Evolutionary conservation across 2,113 vertebrate species (phyloP), one percentile per base, ranked within the genome.

Genomic region (Vireo altiloquus): DNA sequence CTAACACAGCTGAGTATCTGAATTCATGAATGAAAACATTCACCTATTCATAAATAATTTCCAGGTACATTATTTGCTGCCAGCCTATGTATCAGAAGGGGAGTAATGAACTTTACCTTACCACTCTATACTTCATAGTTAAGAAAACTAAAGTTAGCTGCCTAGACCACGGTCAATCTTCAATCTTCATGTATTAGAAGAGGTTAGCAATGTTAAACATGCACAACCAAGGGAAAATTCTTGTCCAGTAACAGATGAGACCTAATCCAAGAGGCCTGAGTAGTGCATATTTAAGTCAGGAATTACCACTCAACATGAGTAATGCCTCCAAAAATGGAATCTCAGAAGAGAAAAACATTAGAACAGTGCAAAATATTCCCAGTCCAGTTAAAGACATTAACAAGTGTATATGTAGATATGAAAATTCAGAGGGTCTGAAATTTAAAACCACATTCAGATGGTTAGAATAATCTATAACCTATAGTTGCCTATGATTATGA

Each of bases 221-320:
- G 63, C 65, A 88, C 52, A 93, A 65, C 56, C 71, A 92, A 87
- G 83, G 90, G 92, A 95, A 87, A 96, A 97, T 90, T 97, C 93
- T 92, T 90, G 89, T 89, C 79, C 83, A 82, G 42, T 87, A 96
- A 93, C 31, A 97, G 91, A 94, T 75, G 65, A 97, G 63, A 87
- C 12, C 75, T 83, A 89, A 89, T 77, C 24, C 80, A 77, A 13
- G 18, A 81, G 54, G 50, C 49, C 69, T 52, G 47, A 95, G 49
- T 20, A 82, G 40, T 15, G 75, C n/a, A 16, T 82, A 53, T 49
- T 68, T 71, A 87, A 56, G 20, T 61, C 60, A 72, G n/a, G 40
- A 85, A 90, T 87, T 87, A 85, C 33, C 28, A 53, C 37, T 72
- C 16, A 79, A 60, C 37, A 37, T 49, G 31, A 94, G 46, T 70